Base-by-base conservation (phyloP, 2,888 invertebrate genomes). In the Phortica magna region DNA sequence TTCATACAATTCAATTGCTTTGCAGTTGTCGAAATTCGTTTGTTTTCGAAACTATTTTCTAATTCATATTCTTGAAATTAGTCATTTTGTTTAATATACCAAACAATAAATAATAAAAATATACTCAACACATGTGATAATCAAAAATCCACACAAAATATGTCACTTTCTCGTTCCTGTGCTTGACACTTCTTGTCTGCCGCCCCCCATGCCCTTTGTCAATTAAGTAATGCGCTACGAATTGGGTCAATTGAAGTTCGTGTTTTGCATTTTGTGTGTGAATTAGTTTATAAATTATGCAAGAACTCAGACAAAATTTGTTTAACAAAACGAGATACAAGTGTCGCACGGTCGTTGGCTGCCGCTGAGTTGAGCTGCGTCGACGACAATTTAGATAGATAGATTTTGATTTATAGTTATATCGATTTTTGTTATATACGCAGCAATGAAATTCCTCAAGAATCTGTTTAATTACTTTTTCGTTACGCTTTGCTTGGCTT, bases 181-280 rank as follows among this genome's bases (percentile, higher is more conserved):
- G 2, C 9, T 65, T 65, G 10, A 41, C 17, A 10, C n/a, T 12
- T 48, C 9, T 31, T 31, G 31, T 4, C 31, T 4, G 31, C 31
- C 31, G 31, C 31, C 31, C 31, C 5, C 48, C 48, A 43, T 12
- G 14, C 48, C 48, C 48, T 57, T 53, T 79, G 59, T 17, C 12
- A 82, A 84, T 84, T 83, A 78, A 86, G 82, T 84, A 84, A 84
- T 84, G 77, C 22, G 61, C 68, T 43, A 19, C 43, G 77, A 84
- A 79, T 78, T 84, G 77, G 84, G 84, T 84, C 84, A 84, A 76
- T 76, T 73, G 67, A 79, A 71, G 77, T 82, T 81, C 83, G 81
- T 86, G 83, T 41, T 4, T 64, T 12, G 59, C 78, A 78, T 78
- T 41, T 75, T 17, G 43, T 43, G 48, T 76, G 67, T 43, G 9